Evolutionary conservation across 53 echinoderm and acorn worm genomes (phyloP).

Genomic region (Henricia sp.): DNA sequence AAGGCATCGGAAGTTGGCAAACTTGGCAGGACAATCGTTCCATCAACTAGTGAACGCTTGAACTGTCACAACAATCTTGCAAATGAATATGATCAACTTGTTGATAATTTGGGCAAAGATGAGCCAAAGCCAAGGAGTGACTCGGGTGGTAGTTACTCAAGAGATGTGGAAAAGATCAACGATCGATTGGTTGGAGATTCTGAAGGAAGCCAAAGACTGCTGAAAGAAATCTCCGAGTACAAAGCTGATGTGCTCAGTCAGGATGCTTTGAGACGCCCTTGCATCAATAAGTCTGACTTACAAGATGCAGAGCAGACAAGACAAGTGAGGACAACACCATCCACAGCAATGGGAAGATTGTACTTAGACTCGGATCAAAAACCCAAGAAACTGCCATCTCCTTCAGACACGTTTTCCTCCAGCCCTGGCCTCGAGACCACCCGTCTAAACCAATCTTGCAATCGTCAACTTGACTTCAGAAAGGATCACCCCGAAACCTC

Average conservation of each 20-base stretch:
- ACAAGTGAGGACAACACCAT: slow-evolving; percentile 28
- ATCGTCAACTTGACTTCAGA: slow-evolving; percentile 50
- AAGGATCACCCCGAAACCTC: background rate
- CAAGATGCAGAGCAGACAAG: slow-evolving; percentile 3
- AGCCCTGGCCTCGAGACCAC: background rate
- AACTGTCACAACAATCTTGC: background rate
- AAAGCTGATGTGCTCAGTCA: too few relatives aligned
- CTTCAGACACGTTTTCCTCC: background rate
- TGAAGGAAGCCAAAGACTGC: too few relatives aligned
- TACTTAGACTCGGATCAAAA: slow-evolving; percentile 23
- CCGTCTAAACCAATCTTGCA: slow-evolving; percentile 5
- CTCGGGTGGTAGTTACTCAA: too few relatives aligned
- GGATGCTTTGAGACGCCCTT: too few relatives aligned
- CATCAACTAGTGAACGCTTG: slow-evolving; percentile 5
- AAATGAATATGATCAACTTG: background rate
- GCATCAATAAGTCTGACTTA: background rate
- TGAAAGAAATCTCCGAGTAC: too few relatives aligned
- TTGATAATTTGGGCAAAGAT: too few relatives aligned
- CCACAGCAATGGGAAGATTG: slow-evolving; percentile 39
- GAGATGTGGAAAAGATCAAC: too few relatives aligned
- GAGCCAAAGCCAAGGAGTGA: too few relatives aligned
- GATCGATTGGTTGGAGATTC: too few relatives aligned
- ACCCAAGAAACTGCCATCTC: background rate
- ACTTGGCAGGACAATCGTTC: background rate
- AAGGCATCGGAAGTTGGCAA: background rate